Evolutionary conservation across 2,797 vertebrate species (phyloP).

Genomic region (Parotocinclus haroldoi): DNA sequence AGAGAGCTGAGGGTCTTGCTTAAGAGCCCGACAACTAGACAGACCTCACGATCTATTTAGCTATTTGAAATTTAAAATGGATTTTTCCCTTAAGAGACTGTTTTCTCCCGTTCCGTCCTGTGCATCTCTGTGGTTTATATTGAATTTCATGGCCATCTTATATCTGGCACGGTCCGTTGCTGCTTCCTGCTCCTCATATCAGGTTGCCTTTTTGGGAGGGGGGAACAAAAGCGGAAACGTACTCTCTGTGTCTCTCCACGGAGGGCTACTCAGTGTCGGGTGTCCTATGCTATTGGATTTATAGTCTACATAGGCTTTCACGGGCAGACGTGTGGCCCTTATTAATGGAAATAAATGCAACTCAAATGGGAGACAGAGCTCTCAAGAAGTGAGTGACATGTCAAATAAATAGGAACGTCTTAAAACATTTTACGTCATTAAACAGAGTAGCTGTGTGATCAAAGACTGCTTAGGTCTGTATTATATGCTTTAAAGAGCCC

Average conservation of each 20-base stretch:
- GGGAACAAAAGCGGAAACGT: neutral
- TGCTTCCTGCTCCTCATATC: conserved; percentile 60
- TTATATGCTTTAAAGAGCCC: too few species aligned
- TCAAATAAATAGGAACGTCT: neutral
- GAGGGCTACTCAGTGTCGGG: conserved; percentile 6
- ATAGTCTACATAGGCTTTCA: neutral
- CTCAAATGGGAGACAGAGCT: neutral
- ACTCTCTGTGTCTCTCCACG: conserved; percentile 9
- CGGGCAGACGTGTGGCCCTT: neutral
- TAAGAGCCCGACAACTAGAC: too few species aligned
- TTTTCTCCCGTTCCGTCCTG: neutral
- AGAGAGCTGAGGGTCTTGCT: too few species aligned
- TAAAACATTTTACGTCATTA: too few species aligned
- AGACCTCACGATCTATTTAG: too few species aligned
- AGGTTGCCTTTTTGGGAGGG: conserved; percentile 46
- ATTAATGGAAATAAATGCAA: neutral
- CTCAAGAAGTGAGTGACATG: neutral
- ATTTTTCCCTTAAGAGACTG: conserved; percentile 9
- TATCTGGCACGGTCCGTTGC: conserved; percentile 46
- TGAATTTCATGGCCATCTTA: conserved; percentile 46
- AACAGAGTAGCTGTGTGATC: too few species aligned
- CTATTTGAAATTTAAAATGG: neutral
- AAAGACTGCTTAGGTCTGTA: too few species aligned
- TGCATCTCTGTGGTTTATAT: conserved; percentile 32
- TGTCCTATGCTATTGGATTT: conserved; percentile 3